Conservation (phyloP, 2,888 invertebrate genomes). For the Euclidia mi region DNA sequence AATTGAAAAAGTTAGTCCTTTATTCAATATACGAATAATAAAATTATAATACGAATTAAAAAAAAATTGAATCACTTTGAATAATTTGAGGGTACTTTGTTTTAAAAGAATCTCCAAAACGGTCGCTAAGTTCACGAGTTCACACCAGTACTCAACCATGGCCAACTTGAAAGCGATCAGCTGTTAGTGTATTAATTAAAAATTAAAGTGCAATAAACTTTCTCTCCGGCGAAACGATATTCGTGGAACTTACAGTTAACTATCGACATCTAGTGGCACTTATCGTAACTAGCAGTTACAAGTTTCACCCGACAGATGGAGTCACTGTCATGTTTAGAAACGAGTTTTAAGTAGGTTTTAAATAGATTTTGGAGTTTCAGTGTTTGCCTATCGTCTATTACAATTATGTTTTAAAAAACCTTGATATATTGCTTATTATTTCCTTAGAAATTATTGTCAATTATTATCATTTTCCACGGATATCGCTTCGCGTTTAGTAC, state of each 20-base stretch:
- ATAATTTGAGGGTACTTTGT: too few species aligned
- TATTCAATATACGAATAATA: too few species aligned
- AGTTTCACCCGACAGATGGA: conserved; percentile 36
- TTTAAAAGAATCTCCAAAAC: neutral
- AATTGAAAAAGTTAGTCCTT: too few species aligned
- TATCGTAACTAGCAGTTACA: conserved; percentile 26
- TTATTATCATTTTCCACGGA: conserved; percentile 23
- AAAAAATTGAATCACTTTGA: too few species aligned
- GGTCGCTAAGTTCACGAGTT: conserved; percentile 33
- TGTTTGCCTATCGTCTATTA: neutral
- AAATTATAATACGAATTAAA: neutral
- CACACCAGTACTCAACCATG: conserved; percentile 52
- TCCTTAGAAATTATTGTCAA: conserved; percentile 41
- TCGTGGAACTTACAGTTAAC: conserved; percentile 19
- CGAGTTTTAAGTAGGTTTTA: neutral
- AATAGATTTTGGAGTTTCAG: neutral
- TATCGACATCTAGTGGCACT: conserved; percentile 40
- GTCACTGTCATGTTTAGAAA: conserved; percentile 11
- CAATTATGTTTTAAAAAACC: neutral
- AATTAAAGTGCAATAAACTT: conserved; percentile 52
- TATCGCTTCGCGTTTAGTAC: conserved; percentile 51
- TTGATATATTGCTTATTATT: conserved; percentile 13
- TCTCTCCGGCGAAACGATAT: conserved; percentile 49
- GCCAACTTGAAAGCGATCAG: conserved; percentile 52
- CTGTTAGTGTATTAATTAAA: conserved; percentile 58